Conservation (phyloP, 2,797 vertebrate species). For the Centroberyx gerrardi region DNA sequence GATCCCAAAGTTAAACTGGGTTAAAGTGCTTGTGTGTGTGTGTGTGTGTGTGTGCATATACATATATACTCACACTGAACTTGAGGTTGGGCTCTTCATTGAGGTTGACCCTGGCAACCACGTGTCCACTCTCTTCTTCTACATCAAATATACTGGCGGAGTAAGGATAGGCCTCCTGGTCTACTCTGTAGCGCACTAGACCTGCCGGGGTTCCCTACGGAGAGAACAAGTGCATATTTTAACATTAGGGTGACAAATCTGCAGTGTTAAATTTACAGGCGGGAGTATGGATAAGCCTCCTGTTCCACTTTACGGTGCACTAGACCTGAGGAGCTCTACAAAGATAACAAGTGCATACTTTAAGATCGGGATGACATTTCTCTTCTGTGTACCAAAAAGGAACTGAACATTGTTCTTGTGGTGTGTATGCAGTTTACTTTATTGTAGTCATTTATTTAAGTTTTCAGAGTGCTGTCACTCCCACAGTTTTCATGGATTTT, state of each 20-base stretch:
- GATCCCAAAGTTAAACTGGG: background rate
- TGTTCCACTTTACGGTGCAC: no score
- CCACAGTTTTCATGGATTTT: background rate
- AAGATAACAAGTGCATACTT: no score
- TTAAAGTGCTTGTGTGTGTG: background rate
- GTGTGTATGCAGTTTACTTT: no score
- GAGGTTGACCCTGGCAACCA: slow-evolving; percentile 95
- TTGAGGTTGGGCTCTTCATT: slow-evolving; percentile 96
- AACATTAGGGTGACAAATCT: slow-evolving; percentile 3
- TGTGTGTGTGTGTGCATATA: background rate
- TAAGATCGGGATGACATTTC: background rate
- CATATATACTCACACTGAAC: slow-evolving; percentile 89
- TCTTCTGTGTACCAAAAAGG: background rate
- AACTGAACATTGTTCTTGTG: no score
- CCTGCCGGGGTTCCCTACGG: slow-evolving; percentile 91
- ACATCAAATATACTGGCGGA: slow-evolving; percentile 96
- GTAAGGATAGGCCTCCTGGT: slow-evolving; percentile 89
- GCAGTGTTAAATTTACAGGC: no score
- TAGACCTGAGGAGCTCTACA: no score
- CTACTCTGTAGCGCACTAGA: slow-evolving; percentile 91
- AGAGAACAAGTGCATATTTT: background rate
- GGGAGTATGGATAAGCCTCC: no score
- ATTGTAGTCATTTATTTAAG: no score
- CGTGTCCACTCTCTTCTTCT: slow-evolving; percentile 89
- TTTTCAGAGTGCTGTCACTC: slow-evolving; percentile 8